These are phyloP conservation scores for Anodontia alba DNA, from an alignment of 2,888 invertebrate species.

Conservation along the genomic window DNA sequence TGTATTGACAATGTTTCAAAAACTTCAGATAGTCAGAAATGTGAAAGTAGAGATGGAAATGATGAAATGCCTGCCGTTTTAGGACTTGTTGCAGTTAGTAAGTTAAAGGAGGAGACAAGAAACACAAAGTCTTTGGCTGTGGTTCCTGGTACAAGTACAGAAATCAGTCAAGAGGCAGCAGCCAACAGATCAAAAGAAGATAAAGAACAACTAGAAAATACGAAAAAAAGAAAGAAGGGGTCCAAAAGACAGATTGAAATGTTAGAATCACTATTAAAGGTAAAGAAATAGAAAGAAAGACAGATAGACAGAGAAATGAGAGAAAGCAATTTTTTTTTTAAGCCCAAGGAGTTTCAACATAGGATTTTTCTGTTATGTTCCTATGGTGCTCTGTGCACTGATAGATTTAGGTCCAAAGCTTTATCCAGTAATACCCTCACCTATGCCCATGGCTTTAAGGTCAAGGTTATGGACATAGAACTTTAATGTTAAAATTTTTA, in stretches of 20 bases:
- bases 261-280: conserved; percentile 75
- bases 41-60: not conserved
- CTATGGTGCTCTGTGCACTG: too few relatives aligned
- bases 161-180: too few relatives aligned
- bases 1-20: not conserved
- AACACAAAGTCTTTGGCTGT: not conserved
- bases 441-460: too few relatives aligned
- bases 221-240: conserved; percentile 52
- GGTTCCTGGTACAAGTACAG: too few relatives aligned
- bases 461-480: too few relatives aligned
- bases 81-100: not conserved
- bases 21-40: not conserved
- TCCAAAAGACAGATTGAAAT: conserved; percentile 71
- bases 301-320: too few relatives aligned
- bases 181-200: not conserved
- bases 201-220: not conserved
- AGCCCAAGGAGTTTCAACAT: too few relatives aligned
- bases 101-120: not conserved
- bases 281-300: conserved; percentile 45
- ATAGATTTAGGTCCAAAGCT: too few relatives aligned
- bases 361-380: too few relatives aligned
- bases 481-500: too few relatives aligned
- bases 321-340: too few relatives aligned
- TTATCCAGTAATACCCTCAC: too few relatives aligned
- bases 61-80: not conserved